phyloP scores from a whole-genome alignment of 2,113 vertebrate species.

The Callorhinus ursinus region DNA sequence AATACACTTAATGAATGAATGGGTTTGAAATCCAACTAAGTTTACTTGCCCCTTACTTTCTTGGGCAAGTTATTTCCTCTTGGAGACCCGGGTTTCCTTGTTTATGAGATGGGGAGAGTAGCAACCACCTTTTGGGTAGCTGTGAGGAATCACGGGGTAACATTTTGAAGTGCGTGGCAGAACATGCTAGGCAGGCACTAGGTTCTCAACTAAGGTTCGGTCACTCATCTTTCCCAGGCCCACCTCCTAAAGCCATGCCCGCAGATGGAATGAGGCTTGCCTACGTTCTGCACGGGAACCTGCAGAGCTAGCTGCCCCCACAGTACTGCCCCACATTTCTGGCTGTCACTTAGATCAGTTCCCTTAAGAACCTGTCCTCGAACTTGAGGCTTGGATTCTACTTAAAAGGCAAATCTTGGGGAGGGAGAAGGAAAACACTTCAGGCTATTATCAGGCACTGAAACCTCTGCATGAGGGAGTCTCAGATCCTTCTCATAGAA shows the following conservation, averaged over 20 bases:
- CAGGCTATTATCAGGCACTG: not conserved
- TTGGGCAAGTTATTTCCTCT: not conserved
- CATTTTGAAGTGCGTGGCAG: rapidly evolving
- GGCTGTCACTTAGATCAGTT: not conserved
- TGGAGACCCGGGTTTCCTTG: not conserved
- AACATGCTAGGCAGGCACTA: not conserved
- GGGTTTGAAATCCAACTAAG: not conserved
- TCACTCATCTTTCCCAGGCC: not conserved
- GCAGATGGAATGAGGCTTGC: no score
- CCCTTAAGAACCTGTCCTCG: not conserved
- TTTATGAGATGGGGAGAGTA: no score
- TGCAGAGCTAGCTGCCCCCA: not conserved
- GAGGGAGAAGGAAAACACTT: no score
- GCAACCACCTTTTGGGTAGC: not conserved
- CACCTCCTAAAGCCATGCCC: not conserved
- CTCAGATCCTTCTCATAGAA: not conserved
- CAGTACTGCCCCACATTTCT: rapidly evolving
- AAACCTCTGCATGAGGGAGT: not conserved
- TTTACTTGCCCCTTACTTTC: not conserved
- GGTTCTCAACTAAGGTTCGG: not conserved
- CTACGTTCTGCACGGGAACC: rapidly evolving
- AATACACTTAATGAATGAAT: not conserved
- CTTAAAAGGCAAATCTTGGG: not conserved
- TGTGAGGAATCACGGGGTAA: not conserved
- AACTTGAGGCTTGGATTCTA: not conserved